Percentiles rank a stretch among this genome's conserved stretches.
Conservation (phyloP, 2,113 vertebrate species). For the Butorides virescens region DNA sequence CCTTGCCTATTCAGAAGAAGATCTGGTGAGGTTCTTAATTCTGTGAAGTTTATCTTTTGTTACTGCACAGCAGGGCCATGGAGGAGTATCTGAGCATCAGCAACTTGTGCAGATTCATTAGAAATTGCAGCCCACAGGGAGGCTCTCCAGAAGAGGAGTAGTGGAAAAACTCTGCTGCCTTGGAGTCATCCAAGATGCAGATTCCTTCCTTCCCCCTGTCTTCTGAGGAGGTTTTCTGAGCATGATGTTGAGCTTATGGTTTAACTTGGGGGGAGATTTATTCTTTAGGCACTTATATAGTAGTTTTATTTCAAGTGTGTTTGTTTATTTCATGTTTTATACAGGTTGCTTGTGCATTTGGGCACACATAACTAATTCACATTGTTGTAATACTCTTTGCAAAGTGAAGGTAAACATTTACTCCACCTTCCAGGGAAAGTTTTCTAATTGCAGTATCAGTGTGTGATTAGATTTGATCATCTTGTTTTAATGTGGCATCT, state of each 20-base stretch:
- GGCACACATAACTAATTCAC: background rate
- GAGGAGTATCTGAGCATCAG: background rate
- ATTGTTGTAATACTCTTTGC: background rate
- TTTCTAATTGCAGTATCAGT: background rate
- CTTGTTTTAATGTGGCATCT: background rate
- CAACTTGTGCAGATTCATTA: background rate
- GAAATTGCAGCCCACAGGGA: background rate
- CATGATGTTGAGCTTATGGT: background rate
- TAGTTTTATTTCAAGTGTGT: background rate
- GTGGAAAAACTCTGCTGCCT: background rate
- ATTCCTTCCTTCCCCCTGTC: background rate
- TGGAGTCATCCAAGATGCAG: background rate
- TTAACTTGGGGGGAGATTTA: background rate
- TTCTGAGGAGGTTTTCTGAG: background rate
- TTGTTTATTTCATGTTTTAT: background rate
- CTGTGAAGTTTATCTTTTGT: background rate
- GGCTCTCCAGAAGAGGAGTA: background rate
- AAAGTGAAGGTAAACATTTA: background rate
- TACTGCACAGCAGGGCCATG: background rate
- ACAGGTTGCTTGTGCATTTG: background rate
- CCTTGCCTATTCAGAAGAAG: background rate
- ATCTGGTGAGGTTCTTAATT: background rate
- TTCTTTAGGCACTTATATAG: background rate
- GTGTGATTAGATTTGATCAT: background rate
- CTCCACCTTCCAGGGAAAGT: background rate